phyloP scores from a whole-genome alignment of 2,797 vertebrate genomes.

The Loris lydekkerianus region DNA sequence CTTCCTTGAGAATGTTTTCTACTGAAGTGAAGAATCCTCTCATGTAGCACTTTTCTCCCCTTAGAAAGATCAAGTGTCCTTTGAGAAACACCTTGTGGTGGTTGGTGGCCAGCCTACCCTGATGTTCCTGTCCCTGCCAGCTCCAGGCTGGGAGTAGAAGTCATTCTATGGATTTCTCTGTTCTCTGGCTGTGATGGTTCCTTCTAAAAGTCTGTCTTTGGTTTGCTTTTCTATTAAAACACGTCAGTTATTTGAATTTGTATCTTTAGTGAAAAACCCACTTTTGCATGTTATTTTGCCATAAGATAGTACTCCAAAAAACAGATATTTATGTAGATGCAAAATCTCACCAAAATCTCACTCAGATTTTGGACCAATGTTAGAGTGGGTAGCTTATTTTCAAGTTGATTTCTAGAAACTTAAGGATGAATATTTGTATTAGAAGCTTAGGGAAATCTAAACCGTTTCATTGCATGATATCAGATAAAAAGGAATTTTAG shows the following conservation, averaged over 20 bases:
- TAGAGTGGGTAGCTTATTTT: neutral
- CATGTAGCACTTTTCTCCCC: neutral
- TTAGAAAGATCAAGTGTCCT: neutral
- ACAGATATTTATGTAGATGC: neutral
- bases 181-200: neutral
- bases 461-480: neutral
- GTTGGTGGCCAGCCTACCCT: too few relatives aligned
- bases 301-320: neutral
- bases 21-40: neutral
- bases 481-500: neutral
- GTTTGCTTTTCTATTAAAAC: neutral
- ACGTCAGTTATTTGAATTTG: neutral
- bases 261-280: neutral
- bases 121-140: accelerated
- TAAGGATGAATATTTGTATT: neutral
- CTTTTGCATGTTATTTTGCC: neutral
- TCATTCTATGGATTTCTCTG: neutral
- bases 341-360: neutral
- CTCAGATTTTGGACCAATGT: neutral
- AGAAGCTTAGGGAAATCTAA: neutral
- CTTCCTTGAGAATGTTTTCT: neutral
- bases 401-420: neutral
- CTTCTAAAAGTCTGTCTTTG: neutral
- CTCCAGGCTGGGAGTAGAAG: neutral
- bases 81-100: neutral